These are phyloP conservation scores for Microdon myrmicae DNA, from an alignment of 2,888 invertebrate species.

Conservation along the genomic window DNA sequence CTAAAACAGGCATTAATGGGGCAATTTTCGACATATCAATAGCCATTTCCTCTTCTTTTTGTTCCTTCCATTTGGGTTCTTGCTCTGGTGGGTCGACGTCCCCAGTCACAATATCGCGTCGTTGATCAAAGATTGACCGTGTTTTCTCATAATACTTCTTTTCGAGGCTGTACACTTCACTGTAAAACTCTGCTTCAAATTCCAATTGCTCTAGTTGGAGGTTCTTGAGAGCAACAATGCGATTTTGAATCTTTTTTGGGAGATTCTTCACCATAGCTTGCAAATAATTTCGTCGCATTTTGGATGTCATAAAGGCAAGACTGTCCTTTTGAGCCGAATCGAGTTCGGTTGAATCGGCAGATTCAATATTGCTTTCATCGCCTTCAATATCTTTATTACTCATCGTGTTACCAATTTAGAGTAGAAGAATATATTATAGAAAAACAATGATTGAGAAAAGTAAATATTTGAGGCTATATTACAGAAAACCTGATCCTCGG, in stretches of 20 bases:
- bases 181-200: conserved; percentile 93
- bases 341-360: conserved; percentile 37
- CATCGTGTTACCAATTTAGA: conserved; percentile 25
- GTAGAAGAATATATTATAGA: conserved; percentile 33
- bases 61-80: conserved; percentile 89
- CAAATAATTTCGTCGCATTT: conserved; percentile 64
- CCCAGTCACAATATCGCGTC: conserved; percentile 62
- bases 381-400: conserved; percentile 38
- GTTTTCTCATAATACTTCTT: conserved; percentile 64
- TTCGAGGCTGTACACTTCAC: conserved; percentile 73
- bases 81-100: conserved; percentile 84
- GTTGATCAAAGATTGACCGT: conserved; percentile 63
- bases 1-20: conserved; percentile 75
- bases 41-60: conserved; percentile 77
- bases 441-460: too few species aligned
- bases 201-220: conserved; percentile 86
- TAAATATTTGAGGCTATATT: too few species aligned
- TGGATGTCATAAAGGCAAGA: conserved; percentile 59
- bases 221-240: conserved; percentile 89
- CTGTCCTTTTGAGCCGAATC: conserved; percentile 25
- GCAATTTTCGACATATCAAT: conserved; percentile 67
- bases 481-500: conserved; percentile 43
- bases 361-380: conserved; percentile 21
- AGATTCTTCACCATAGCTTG: conserved; percentile 65
- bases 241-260: conserved; percentile 75